Base-by-base conservation (phyloP, 1,140 invertebrate genomes). In the Aphaenogaster rudis region DNA sequence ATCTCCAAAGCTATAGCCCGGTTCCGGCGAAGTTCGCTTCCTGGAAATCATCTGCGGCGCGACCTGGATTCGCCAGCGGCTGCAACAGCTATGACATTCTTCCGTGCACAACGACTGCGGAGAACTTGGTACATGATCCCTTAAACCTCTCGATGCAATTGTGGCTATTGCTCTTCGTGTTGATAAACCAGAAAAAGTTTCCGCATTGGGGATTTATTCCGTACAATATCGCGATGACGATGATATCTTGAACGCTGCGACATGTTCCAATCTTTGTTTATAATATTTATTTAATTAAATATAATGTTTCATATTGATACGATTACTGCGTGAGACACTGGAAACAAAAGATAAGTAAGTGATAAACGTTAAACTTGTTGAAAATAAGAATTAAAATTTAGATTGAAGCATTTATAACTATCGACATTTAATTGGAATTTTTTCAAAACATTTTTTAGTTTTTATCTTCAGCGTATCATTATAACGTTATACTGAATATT, bases 41-140 rank as follows among this genome's bases (percentile, higher is more conserved):
- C 69, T 74, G 69, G 69, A 69, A 84, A 84, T 84, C 80, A 52
- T 48, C 52, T 36, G 52, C 52, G 48, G 33, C 59, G 59, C 74
- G 82, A 77, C 71, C 80, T 82, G 67, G 80, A 61, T 82, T 74
- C 50, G 74, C 28, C 54, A 48, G n/a, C 42, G 28, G 28, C 28
- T 17, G 71, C 33, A 21, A 36, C 72, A 21, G 67, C 61, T 66
- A 45, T 33, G 82, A 78, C 74, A 39, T 86, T 64, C 82, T 86
- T 79, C 59, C 72, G 13, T 13, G 42, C 21, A 21, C 15, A 36
- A n/a, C 21, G 74, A 6, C n/a, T 86, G 48, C 59, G 28, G 33
- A 36, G 33, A 63, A 42, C 42, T 84, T 45, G 54, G 42, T 48
- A 8, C 15, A 72, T 61, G 69, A 63, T 74, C 17, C 13, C 54